Evolutionary conservation across 2,888 invertebrate genomes (phyloP), one percentile per base, ranked within the genome.

Genomic region (Meganola albula): DNA sequence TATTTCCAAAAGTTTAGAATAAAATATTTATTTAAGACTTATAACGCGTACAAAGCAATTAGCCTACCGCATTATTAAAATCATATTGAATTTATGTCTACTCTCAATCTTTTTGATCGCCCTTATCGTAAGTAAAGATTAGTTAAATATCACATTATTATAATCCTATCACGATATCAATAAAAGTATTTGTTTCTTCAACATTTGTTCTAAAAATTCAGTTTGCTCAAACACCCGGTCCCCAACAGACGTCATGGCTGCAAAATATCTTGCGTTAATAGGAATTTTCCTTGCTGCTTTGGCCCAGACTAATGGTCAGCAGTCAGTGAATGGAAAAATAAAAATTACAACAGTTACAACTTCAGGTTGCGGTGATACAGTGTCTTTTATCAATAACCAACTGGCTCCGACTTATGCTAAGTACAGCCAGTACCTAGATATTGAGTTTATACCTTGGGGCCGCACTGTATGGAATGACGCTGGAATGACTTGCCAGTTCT

Each of bases 401-500:
- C 48, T 85, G 5, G 48, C 37, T 1, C 62, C 66, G 18, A 62
- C 73, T 0, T 78, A 75, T 25, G 48, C 47, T 8, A 48, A 65
- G 11, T 82, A 75, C 44, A 58, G 60, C 7, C 44, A 76, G 0
- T 75, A 59, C 25, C 38, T 86, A 34, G 73, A 82, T 5, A 33
- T 85, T 0, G 73, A 83, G 40, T 83, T 78, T 27, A 59, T 86
- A 1, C 75, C 83, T 1, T 87, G 86, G 86, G 86, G 85, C 9
- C 73, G 75, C 31, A 74, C 79, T 0, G 10, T 10, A 1, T 53
- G 69, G 23, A 47, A 57, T 8, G 32, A 31, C 0, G 49, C 74
- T 13, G 28, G 25, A 2, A 39, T 77, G 7, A 40, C 32, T 1
- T 86, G 86, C 32, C 74, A 75, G 30, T 78, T 77, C 12, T 63